A percentile compares a stretch with the other conserved stretches of the same genome.
These are phyloP conservation scores for Luffia ferchaultella DNA, from an alignment of 2,888 invertebrate species.

Conservation along the genomic window DNA sequence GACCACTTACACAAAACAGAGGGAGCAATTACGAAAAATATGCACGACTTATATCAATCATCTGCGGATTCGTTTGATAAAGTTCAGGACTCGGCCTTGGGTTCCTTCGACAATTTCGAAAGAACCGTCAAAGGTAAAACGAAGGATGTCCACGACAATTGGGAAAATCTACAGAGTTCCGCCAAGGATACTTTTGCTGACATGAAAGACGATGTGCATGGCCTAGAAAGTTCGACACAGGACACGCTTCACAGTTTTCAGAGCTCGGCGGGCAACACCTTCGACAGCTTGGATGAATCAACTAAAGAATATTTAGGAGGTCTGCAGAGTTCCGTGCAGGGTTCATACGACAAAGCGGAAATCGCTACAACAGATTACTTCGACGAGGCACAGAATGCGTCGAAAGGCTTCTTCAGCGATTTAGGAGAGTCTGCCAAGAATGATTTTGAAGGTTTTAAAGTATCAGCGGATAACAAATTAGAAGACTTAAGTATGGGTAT, in stretches of 20 bases:
- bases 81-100: conserved; percentile 50
- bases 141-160: conserved; percentile 39
- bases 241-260: conserved; percentile 56
- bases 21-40: conserved; percentile 26
- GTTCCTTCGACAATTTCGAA: conserved; percentile 56
- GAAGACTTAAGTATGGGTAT: conserved; percentile 41
- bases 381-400: no score
- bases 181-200: conserved; percentile 51
- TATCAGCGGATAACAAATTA: conserved; percentile 50
- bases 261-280: conserved; percentile 56
- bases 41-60: conserved; percentile 32
- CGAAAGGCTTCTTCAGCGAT: conserved; percentile 45
- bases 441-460: conserved; percentile 50
- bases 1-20: conserved; percentile 31
- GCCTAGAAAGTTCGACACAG: conserved; percentile 46
- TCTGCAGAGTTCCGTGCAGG: conserved; percentile 24
- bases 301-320: conserved; percentile 35
- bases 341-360: conserved; percentile 22
- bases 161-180: conserved; percentile 52
- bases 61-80: conserved; percentile 42
- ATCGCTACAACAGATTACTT: conserved; percentile 38
- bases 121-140: conserved; percentile 53
- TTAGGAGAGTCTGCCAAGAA: conserved; percentile 25
- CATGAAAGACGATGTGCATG: conserved; percentile 44
- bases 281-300: conserved; percentile 54